These are phyloP conservation scores for Rutilus rutilus DNA, from an alignment of 2,113 vertebrate genomes.

Conservation along the genomic window DNA sequence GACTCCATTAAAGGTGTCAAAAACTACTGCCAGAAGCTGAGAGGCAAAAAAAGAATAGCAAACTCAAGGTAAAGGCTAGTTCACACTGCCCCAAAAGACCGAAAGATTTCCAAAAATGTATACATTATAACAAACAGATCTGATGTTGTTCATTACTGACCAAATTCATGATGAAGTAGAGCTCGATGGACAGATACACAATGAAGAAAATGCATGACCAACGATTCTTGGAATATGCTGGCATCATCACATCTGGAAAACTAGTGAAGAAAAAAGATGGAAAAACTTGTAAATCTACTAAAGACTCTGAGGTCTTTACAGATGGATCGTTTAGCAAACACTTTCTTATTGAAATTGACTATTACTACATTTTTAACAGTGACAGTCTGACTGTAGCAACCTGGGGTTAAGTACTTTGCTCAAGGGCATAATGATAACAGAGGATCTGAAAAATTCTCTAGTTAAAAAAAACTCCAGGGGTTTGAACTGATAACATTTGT, in stretches of 20 bases:
- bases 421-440: background rate
- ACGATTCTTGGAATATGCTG: constrained; percentile 89
- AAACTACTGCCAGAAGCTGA: constrained; percentile 94
- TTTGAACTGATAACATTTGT: background rate
- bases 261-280: constrained; percentile 65
- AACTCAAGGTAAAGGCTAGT: background rate
- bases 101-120: background rate
- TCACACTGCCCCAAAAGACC: background rate
- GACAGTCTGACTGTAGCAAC: background rate
- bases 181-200: constrained; percentile 97
- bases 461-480: background rate
- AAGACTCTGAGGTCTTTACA: background rate
- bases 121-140: background rate
- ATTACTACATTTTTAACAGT: background rate
- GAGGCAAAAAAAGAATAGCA: background rate
- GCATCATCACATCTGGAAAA: constrained; percentile 99
- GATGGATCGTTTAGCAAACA: background rate
- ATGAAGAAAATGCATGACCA: constrained; percentile 99
- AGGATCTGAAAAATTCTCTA: background rate
- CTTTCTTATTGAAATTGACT: background rate
- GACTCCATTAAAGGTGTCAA: constrained; percentile 95
- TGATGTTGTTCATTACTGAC: constrained; percentile 63
- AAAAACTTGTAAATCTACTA: background rate
- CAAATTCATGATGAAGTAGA: constrained; percentile 99
- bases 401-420: background rate